Evolutionary conservation across 2,888 invertebrate genomes (phyloP).

Genomic region (Rapana venosa): DNA sequence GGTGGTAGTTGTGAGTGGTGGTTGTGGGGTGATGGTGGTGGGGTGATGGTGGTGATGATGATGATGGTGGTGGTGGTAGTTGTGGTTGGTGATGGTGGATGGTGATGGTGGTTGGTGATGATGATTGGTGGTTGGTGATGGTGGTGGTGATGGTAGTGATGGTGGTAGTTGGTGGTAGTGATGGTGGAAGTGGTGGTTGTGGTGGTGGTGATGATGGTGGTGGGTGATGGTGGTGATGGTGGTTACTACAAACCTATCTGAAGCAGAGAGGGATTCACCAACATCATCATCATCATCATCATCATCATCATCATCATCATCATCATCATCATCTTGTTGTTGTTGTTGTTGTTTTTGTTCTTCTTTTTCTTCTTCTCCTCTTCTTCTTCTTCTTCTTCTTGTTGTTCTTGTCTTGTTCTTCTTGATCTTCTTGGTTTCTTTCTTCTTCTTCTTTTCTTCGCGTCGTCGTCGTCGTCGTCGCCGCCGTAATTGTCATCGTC

Average conservation of each 20-base stretch:
- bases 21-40: conserved; percentile 26
- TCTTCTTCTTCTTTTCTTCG: not conserved
- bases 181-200: not conserved
- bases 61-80: not conserved
- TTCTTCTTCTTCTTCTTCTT: not conserved
- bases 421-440: too few species aligned
- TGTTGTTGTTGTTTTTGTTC: not conserved
- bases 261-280: too few species aligned
- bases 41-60: too few species aligned
- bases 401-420: not conserved
- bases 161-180: not conserved
- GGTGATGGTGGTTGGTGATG: not conserved
- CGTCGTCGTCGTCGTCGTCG: not conserved
- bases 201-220: not conserved
- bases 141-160: not conserved
- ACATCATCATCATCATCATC: conserved; percentile 1
- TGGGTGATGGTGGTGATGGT: not conserved
- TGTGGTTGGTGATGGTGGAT: not conserved
- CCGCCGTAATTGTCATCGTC: too few species aligned
- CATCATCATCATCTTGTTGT: not conserved
- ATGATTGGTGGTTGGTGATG: not conserved
- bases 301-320: conserved; percentile 1
- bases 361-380: not conserved
- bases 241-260: too few species aligned
- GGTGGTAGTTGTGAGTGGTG: not conserved